Percentiles rank a stretch among this genome's conserved stretches.
Conservation (phyloP, 1,140 invertebrate species). For the Aporrectodea caliginosa region DNA sequence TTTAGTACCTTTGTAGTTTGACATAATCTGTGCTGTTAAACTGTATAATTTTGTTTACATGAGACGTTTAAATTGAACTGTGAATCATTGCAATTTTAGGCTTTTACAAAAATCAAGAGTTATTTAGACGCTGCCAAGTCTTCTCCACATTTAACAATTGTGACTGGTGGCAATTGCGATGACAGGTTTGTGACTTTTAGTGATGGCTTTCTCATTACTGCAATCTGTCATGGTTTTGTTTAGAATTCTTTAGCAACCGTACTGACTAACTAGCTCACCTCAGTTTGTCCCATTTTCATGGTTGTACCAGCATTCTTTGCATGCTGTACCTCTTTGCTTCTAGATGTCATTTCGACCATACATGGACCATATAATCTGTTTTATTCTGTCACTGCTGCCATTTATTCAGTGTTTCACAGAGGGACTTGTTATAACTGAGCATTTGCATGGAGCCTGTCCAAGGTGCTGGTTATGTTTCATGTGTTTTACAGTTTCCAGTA, state of each 20-base stretch:
- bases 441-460: too few species aligned
- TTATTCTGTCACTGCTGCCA: too few species aligned
- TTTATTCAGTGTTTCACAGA: too few species aligned
- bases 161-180: conserved; percentile 85
- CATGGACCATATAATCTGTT: too few species aligned
- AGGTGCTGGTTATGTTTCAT: too few species aligned
- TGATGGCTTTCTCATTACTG: neutral
- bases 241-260: neutral
- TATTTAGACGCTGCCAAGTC: conserved; percentile 90
- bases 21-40: neutral
- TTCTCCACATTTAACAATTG: conserved; percentile 68
- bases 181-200: conserved; percentile 65
- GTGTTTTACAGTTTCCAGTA: too few species aligned
- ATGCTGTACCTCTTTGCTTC: too few species aligned
- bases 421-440: too few species aligned
- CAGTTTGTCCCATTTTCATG: too few species aligned
- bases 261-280: too few species aligned
- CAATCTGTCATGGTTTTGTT: neutral
- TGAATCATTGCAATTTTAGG: conserved; percentile 46
- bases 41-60: neutral
- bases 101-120: conserved; percentile 81
- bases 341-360: too few species aligned
- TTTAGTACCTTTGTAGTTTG: neutral
- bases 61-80: conserved; percentile 1
- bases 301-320: too few species aligned